Evolutionary conservation across 2,888 invertebrate species (phyloP).

Genomic region (Catonia carolina): DNA sequence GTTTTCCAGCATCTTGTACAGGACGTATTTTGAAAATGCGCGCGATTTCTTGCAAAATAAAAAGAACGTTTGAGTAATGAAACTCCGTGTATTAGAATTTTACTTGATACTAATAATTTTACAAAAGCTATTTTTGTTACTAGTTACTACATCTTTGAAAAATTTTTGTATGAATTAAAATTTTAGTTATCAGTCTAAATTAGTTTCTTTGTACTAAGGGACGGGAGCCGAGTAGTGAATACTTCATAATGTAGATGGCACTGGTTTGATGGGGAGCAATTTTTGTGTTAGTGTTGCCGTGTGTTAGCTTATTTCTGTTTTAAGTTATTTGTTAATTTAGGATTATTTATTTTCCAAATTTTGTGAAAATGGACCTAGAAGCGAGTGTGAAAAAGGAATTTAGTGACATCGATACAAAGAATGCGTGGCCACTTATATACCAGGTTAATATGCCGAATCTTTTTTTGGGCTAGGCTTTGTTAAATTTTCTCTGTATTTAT

Average conservation of each 20-base stretch:
- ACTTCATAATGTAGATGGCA: neutral
- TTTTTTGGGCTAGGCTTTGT: neutral
- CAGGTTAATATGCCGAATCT: conserved; percentile 50
- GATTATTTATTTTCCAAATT: neutral
- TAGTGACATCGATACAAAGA: conserved; percentile 58
- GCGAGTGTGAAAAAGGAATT: conserved; percentile 61
- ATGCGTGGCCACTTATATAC: conserved; percentile 64
- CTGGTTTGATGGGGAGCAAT: neutral
- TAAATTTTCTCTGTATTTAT: neutral
- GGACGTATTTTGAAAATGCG: too few species aligned
- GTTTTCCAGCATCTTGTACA: too few species aligned
- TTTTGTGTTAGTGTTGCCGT: conserved; percentile 6
- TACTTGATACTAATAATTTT: too few species aligned
- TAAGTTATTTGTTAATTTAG: conserved; percentile 2
- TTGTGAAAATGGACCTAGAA: conserved; percentile 5
- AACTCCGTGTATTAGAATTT: too few species aligned
- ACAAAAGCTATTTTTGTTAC: too few species aligned
- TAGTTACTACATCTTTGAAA: too few species aligned
- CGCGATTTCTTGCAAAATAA: too few species aligned
- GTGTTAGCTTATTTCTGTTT: neutral
- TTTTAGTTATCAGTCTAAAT: too few species aligned
- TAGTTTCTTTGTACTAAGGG: too few species aligned
- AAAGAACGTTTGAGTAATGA: too few species aligned
- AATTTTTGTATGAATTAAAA: too few species aligned
- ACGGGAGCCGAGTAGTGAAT: too few species aligned